Base-by-base conservation (phyloP, 1,140 invertebrate genomes). In the Pseudomyrmex flavicornis region DNA sequence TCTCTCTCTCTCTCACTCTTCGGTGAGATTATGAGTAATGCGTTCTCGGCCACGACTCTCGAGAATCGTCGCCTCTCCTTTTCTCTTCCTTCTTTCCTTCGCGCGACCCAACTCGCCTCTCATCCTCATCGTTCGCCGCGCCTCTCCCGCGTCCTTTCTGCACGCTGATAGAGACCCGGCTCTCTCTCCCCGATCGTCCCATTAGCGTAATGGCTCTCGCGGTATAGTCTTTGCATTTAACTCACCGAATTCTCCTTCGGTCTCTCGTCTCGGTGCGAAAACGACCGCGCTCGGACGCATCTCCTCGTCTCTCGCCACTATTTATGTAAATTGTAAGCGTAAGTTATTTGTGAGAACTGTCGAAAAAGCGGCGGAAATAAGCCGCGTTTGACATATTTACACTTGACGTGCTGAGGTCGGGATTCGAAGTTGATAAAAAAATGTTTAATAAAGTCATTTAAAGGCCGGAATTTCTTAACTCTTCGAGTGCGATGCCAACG, bases 131-230 rank as follows among this genome's bases (percentile, higher is more conserved):
- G 48, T 54, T 59, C 70, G 56, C 22, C 83, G 5, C 35, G 35
- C 79, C 85, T 88, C 75, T 35, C 35, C 35, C 5, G 35, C 35
- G 35, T 35, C 35, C 35, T 35, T 35, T 79, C 69, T 58, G 69
- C 54, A 72, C 68, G 76, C 90, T 90, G 91, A 91, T 91, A 91
- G 91, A 91, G 89, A 86, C 88, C 35, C 88, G 85, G 85, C 87
- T 84, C 84, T 88, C 84, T 52, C 63, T 44, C 69, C 86, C 83
- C 82, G 83, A 85, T 87, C 86, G 90, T 87, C 89, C 91, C 91
- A 92, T 92, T 92, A 92, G 90, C 90, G 91, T 92, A 92, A 92
- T 92, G 91, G 91, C 85, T 86, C 73, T 82, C 65, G 85, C 84
- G 46, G 86, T 91, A 90, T 90, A 91, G 90, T 91, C 90, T 90